Percentiles rank a stretch among this genome's conserved stretches.
These are phyloP conservation scores for Drosophila murphyi DNA, from an alignment of 1,140 invertebrate genomes.

Conservation along the genomic window DNA sequence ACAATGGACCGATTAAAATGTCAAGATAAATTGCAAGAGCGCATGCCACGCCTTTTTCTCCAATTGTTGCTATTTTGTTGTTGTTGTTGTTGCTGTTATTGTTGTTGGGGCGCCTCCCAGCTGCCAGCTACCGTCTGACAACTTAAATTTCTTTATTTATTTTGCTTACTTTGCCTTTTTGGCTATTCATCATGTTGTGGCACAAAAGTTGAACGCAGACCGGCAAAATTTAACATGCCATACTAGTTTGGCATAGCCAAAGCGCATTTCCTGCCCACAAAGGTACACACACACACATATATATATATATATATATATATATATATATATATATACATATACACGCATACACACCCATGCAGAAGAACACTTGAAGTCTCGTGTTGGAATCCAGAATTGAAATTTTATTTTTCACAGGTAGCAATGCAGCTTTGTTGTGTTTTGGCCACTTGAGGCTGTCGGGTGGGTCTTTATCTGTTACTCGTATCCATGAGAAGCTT, in stretches of 20 bases:
- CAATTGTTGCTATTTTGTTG: background rate
- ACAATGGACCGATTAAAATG: slow-evolving; percentile 62
- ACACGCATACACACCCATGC: background rate
- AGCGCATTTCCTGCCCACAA: slow-evolving; percentile 67
- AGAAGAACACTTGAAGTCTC: slow-evolving; percentile 2
- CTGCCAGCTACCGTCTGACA: slow-evolving; percentile 55
- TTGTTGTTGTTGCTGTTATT: background rate
- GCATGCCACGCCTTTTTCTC: slow-evolving; percentile 39
- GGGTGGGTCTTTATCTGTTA: slow-evolving; percentile 33
- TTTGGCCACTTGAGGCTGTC: slow-evolving; percentile 52
- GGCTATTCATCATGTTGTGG: slow-evolving; percentile 55
- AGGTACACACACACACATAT: background rate
- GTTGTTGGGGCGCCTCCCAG: slow-evolving; percentile 13
- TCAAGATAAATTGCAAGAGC: slow-evolving; percentile 65
- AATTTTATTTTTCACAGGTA: slow-evolving; percentile 49
- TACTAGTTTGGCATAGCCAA: slow-evolving; percentile 51
- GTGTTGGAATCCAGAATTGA: background rate
- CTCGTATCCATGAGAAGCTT: slow-evolving; percentile 34
- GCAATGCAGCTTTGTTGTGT: slow-evolving; percentile 43
- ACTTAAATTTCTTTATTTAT: slow-evolving; percentile 38
- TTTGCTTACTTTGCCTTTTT: slow-evolving; percentile 17
- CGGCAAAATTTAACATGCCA: slow-evolving; percentile 40
- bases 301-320: background rate
- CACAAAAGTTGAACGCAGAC: slow-evolving; percentile 39
- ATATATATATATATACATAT: background rate